Base-by-base conservation (phyloP, 2,113 vertebrate species). In the Psittacus erithacus region DNA sequence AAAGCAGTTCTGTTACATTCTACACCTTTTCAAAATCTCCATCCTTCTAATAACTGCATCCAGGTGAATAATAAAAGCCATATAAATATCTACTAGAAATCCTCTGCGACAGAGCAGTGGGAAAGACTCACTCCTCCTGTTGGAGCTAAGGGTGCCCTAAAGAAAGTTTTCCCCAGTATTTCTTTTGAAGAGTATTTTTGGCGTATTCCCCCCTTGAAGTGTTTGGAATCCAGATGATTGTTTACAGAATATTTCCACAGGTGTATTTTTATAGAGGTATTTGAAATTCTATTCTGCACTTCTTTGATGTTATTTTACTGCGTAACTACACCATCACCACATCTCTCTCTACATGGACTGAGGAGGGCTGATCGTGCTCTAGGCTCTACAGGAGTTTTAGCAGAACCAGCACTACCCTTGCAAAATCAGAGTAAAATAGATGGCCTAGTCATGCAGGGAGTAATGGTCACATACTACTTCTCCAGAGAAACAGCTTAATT, bases 281-380 rank as follows among this genome's bases (percentile, higher is more conserved):
- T 86, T 78, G 63, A 57, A 81, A 67, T 88, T 81, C 76, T 71
- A 0, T 60, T 86, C 91, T 86, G 64, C 86, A 41, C 35, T 86
- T 83, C 92, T 97, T 74, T 95, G 96, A 93, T 94, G 89, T 95
- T 69, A 57, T 22, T 76, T 87, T 47, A 27, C 62, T 65, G 31
- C 43, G 14, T 38, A 55, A 84, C 92, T 79, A 49, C 71, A 46
- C 31, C 55, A 71, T 46, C 31, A 28, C 52, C 62, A 17, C 69
- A 23, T n/a, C 39, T 55, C 52, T 39, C 20, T 23, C 41, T 68
- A 4, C 0, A 0, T 0, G 69, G 80, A 60, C 29, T 65, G 74
- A 52, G 64, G 55, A 82, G 88, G 28, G 60, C 49, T 28, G 60
- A 46, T 13, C 47, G 50, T 67, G 50, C 68, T 87, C 33, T 19